Conservation (phyloP, 2,888 invertebrate species). For the Platycheirus rosarum region DNA sequence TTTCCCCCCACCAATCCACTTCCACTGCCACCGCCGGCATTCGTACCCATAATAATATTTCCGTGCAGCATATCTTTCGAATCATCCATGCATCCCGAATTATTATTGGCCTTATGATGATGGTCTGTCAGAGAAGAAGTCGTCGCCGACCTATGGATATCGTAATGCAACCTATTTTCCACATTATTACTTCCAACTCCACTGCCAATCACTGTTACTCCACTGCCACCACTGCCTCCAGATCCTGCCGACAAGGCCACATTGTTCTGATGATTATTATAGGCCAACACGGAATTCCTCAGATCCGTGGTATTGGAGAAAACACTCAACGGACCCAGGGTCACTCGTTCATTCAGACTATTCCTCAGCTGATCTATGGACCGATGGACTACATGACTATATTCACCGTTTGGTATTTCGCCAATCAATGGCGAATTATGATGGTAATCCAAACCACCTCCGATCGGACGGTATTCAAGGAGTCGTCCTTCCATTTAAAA, state of each 20-base stretch:
- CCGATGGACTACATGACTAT: slow-evolving; percentile 86
- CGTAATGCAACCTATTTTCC: slow-evolving; percentile 66
- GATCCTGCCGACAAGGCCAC: slow-evolving; percentile 40
- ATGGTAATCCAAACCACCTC: slow-evolving; percentile 86
- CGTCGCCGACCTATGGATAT: slow-evolving; percentile 83
- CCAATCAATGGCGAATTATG: slow-evolving; percentile 87
- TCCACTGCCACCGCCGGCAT: slow-evolving; percentile 48
- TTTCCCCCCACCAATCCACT: slow-evolving; percentile 32
- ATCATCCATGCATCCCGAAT: slow-evolving; percentile 58
- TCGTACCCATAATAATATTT: slow-evolving; percentile 61
- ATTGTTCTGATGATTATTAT: slow-evolving; percentile 78
- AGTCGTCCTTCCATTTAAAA: slow-evolving; percentile 84
- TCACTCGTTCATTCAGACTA: slow-evolving; percentile 85
- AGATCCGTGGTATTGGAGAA: slow-evolving; percentile 81
- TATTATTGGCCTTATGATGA: slow-evolving; percentile 56
- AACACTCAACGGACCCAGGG: slow-evolving; percentile 83
- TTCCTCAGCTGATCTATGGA: slow-evolving; percentile 86
- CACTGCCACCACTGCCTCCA: slow-evolving; percentile 1
- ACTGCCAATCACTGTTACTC: not conserved
- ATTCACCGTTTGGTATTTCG: slow-evolving; percentile 86
- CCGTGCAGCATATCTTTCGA: slow-evolving; percentile 63
- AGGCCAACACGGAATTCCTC: slow-evolving; percentile 80
- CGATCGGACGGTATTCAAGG: slow-evolving; percentile 85
- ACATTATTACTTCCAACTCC: slow-evolving; percentile 53
- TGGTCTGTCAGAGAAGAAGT: slow-evolving; percentile 68